Evolutionary conservation across 1,140 invertebrate genomes (phyloP), one percentile per base, ranked within the genome.

Genomic region (Drosophila albomicans): DNA sequence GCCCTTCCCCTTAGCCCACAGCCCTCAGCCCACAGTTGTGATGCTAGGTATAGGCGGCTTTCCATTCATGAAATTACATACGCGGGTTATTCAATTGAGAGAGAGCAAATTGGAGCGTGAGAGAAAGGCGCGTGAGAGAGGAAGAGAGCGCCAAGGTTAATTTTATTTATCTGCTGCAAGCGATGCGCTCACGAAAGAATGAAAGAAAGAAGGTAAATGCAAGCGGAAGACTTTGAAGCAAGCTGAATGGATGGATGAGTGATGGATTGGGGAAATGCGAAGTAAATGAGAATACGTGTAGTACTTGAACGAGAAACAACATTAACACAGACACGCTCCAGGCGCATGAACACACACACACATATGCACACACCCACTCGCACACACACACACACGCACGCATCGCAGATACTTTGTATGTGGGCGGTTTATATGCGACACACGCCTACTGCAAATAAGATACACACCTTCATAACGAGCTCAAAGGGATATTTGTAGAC

Each of bases 401-500:
- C 2, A 38, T 38, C 7, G 38, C 6, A 41, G 13, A 59, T 8
- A 38, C n/a, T 20, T 10, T 20, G 16, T 15, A 11, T 46, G 66
- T 57, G 66, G 59, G 66, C 59, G 58, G 65, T 41, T 25, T 25
- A 4, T 51, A 13, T 46, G 6, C 32, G 68, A 38, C 61, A 75
- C 52, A 75, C 73, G 73, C 73, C 75, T 68, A 62, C 57, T 63
- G 73, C 77, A 80, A 79, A 84, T 74, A 74, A 73, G 58, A 82
- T 92, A 96, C 97, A 95, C 94, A 98, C 98, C 94, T 96, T 96
- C 98, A 99, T 99, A 59, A 99, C 97, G 87, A 99, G 94, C 93
- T 99, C 98, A 93, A 99, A 99, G 32, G 98, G 97, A 93, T 98
- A 96, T 94, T 99, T 99, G 94, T 99, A 99, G 64, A 99, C 97